These are phyloP conservation scores for Aulostomus chinensis DNA, from an alignment of 2,797 vertebrate genomes.

Conservation along the genomic window DNA sequence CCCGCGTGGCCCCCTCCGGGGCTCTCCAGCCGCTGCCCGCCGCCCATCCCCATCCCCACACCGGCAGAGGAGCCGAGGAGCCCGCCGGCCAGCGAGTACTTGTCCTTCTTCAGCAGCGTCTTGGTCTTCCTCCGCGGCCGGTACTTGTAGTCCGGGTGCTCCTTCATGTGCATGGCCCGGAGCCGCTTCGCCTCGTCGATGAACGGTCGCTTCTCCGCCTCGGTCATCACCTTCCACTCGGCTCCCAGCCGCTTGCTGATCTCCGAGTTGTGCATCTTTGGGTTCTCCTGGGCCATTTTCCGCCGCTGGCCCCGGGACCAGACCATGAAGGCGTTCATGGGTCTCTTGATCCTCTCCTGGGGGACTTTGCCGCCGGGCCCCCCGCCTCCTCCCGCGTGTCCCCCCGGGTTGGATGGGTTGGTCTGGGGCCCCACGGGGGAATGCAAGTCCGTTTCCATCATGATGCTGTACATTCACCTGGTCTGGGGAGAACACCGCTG, in stretches of 20 bases:
- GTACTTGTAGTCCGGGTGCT: slow-evolving; percentile 99
- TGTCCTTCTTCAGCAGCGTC: slow-evolving; percentile 97
- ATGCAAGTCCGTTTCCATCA: slow-evolving; percentile 98
- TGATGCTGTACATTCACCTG: slow-evolving; percentile 96
- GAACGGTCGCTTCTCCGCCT: slow-evolving; percentile 96
- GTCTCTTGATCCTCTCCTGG: slow-evolving; percentile 92
- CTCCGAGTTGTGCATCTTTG: slow-evolving; percentile 92
- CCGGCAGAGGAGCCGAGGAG: slow-evolving; percentile 84
- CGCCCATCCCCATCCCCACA: slow-evolving; percentile 83
- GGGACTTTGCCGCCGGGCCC: slow-evolving; percentile 77
- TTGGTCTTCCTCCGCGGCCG: slow-evolving; percentile 96
- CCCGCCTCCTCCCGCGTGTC: slow-evolving; percentile 82
- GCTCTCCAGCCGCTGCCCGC: slow-evolving; percentile 89
- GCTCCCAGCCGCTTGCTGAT: slow-evolving; percentile 89
- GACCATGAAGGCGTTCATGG: slow-evolving; percentile 96
- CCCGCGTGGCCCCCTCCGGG: slow-evolving; percentile 82
- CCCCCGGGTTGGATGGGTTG: slow-evolving; percentile 87
- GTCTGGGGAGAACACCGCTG: slow-evolving; percentile 60
- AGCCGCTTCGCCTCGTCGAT: slow-evolving; percentile 97
- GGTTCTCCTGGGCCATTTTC: slow-evolving; percentile 91
- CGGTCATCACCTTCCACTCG: slow-evolving; percentile 94
- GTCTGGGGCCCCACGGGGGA: slow-evolving; percentile 88
- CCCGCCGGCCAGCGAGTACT: slow-evolving; percentile 93
- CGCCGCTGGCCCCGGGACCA: slow-evolving; percentile 88
- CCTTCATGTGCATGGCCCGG: slow-evolving; percentile 97